Evolutionary conservation across 2,797 vertebrate genomes (phyloP).

Genomic region (Serranus cabrilla): DNA sequence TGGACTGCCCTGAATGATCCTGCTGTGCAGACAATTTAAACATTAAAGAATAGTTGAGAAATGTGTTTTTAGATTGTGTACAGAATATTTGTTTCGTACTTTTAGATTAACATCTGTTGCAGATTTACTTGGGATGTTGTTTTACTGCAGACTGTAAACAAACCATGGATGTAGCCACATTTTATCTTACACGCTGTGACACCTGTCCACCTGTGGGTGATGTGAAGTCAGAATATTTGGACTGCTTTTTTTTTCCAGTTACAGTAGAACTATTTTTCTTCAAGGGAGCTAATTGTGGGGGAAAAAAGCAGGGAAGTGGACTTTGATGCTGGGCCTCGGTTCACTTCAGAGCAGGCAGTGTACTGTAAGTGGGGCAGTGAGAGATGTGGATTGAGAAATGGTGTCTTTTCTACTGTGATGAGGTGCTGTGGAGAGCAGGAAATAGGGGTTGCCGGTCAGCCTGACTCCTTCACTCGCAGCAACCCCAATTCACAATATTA

Average conservation of each 20-base stretch:
- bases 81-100: not conserved
- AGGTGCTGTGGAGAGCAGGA: slow-evolving; percentile 70
- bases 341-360: slow-evolving; percentile 33
- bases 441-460: slow-evolving; percentile 75
- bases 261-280: not conserved
- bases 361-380: slow-evolving; percentile 39
- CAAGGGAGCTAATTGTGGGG: slow-evolving; percentile 11
- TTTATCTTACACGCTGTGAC: not conserved
- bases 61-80: not conserved
- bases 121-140: not conserved
- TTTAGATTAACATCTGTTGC: slow-evolving; percentile 9
- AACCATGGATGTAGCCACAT: not conserved
- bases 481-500: slow-evolving; percentile 82
- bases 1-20: not conserved
- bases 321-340: slow-evolving; percentile 14
- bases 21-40: not conserved
- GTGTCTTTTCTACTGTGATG: slow-evolving; percentile 71
- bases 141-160: slow-evolving; percentile 4
- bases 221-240: slow-evolving; percentile 13
- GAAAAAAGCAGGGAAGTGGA: not conserved
- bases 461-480: slow-evolving; percentile 66
- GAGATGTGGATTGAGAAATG: slow-evolving; percentile 68
- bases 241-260: slow-evolving; percentile 24
- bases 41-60: not conserved
- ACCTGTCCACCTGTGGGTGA: not conserved